These are phyloP conservation scores for Lepidocyrtinus sp. DNA, from an alignment of 2,888 invertebrate species.

Conservation along the genomic window DNA sequence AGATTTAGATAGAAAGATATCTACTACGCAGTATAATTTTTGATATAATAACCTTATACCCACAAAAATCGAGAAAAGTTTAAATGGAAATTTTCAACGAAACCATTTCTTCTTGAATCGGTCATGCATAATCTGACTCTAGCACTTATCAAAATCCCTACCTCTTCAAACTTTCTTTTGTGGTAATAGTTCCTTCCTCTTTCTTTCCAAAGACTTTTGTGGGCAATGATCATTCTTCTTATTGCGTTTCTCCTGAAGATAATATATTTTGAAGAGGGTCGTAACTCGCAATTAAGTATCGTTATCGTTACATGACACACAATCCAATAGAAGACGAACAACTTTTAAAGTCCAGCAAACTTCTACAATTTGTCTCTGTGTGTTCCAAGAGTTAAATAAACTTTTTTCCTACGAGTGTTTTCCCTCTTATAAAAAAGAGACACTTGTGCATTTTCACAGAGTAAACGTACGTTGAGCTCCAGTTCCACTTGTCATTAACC, in stretches of 20 bases:
- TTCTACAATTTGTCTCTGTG: neutral
- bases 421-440: conserved; percentile 21
- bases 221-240: neutral
- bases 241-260: conserved; percentile 13
- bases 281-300: conserved; percentile 46
- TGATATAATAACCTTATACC: too few species aligned
- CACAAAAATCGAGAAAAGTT: too few species aligned
- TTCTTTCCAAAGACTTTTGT: neutral
- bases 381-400: conserved; percentile 32
- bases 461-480: conserved; percentile 10
- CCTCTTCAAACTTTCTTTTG: too few species aligned
- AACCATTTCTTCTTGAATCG: too few species aligned
- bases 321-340: too few species aligned
- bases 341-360: too few species aligned
- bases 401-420: too few species aligned
- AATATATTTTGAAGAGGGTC: conserved; percentile 28
- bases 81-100: too few species aligned
- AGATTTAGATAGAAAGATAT: too few species aligned
- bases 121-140: too few species aligned
- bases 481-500: conserved; percentile 27
- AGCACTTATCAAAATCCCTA: conserved; percentile 9
- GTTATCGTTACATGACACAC: conserved; percentile 22
- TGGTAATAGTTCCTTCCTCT: neutral
- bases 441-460: conserved; percentile 45
- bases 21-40: too few species aligned